Evolutionary conservation across 1,140 invertebrate species (phyloP), one percentile per base, ranked within the genome.

Genomic region (Phthorimaea operculella): DNA sequence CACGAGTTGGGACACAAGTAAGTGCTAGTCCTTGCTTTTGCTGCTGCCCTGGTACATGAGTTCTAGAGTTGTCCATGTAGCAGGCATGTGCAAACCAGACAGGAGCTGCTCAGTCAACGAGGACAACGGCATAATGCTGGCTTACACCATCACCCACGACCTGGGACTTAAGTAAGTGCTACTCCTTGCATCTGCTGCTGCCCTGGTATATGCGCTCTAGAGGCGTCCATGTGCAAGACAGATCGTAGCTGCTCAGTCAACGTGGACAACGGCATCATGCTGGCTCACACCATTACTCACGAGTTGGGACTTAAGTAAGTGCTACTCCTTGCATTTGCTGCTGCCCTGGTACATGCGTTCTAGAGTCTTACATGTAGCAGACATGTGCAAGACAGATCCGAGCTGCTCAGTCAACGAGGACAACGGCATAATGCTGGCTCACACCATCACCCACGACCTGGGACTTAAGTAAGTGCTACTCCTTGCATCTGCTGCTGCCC

Each of bases 1-100:
- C 95, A 97, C 74, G 95, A 97, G 85, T 85, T 97, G 64, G 95
- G 95, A 52, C 95, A 97, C 87, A 96, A 96, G 95, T 97, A 83
- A 90, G 92, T 79, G n/a, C n/a, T n/a, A 49, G 12, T n/a, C 36
- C 21, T 28, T 28, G 6, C 2, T 4, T 28, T 6, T 28, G 2
- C 2, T 28, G 21, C 21, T 28, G 21, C 21, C 21, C 21, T 28
- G 2, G 21, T 28, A 28, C 21, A 28, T 4, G 21, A 4, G 21
- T 6, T 6, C 21, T 28, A 28, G 95, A 16, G 89, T 96, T 60
- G 94, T 95, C 18, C 94, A 96, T 81, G 93, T 96, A 51, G 93
- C 92, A 3, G 94, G 95, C 16, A 96, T 97, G 93, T 96, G 95
- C 86, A 93, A 94, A 70, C 92, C 92, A 5, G 91, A 93, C 69